Conservation (phyloP, 2,797 vertebrate genomes). For the Bothrops alternatus region DNA sequence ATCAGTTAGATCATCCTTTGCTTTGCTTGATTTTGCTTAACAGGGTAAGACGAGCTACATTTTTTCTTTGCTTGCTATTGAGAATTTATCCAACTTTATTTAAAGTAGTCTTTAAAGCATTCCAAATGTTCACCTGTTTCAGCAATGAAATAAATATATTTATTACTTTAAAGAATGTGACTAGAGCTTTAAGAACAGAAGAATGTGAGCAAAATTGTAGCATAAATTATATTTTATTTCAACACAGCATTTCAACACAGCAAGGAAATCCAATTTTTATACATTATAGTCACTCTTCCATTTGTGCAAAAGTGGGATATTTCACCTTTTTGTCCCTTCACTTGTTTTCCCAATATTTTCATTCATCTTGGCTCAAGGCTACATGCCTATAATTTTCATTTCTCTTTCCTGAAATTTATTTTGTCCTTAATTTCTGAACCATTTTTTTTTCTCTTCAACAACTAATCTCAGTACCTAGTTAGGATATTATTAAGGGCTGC, state of each 20-base stretch:
- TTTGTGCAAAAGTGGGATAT: neutral
- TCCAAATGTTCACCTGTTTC: neutral
- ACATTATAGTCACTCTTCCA: neutral
- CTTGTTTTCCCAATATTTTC: neutral
- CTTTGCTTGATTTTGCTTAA: conserved; percentile 12
- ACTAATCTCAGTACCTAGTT: no score
- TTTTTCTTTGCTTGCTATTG: neutral
- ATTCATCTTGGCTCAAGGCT: neutral
- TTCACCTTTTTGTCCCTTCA: neutral
- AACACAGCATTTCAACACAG: neutral
- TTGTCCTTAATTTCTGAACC: neutral
- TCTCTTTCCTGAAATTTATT: neutral
- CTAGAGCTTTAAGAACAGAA: neutral
- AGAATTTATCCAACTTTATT: neutral
- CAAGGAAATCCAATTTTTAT: neutral
- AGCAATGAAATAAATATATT: neutral
- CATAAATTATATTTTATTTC: neutral
- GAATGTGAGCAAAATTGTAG: neutral
- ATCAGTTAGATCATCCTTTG: conserved; percentile 29
- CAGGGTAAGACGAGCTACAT: neutral
- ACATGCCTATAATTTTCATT: neutral
- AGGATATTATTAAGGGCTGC: no score
- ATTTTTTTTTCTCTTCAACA: neutral
- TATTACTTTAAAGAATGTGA: neutral
- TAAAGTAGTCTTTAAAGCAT: neutral